These are phyloP conservation scores for Nasonia longicornis DNA, from an alignment of 1,140 invertebrate species.

Conservation along the genomic window DNA sequence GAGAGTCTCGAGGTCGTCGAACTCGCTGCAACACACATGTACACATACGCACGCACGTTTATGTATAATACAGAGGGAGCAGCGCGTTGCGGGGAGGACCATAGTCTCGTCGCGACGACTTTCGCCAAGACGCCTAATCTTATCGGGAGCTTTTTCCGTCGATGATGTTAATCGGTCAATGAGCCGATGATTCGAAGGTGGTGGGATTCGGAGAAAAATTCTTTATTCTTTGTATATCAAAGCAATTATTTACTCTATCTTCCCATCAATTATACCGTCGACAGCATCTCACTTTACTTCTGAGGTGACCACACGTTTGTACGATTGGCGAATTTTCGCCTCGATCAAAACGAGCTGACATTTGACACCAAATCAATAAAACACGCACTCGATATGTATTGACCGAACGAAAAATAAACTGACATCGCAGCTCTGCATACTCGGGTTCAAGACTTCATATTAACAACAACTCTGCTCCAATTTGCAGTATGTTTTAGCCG, in stretches of 20 bases:
- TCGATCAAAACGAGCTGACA: neutral
- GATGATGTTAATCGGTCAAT: slow-evolving; percentile 38
- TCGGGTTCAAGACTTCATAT: neutral
- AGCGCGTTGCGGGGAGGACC: slow-evolving; percentile 24
- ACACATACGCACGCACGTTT: neutral
- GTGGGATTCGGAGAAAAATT: too few relatives aligned
- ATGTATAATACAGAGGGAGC: neutral
- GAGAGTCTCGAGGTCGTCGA: slow-evolving; percentile 50
- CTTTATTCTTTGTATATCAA: too few relatives aligned
- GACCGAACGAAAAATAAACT: neutral
- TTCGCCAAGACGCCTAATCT: slow-evolving; percentile 51
- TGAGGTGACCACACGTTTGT: too few relatives aligned
- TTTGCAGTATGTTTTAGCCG: neutral
- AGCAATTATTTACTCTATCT: too few relatives aligned
- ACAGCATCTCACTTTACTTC: too few relatives aligned
- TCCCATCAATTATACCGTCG: too few relatives aligned
- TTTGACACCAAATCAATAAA: slow-evolving; percentile 12
- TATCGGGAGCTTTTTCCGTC: slow-evolving; percentile 46
- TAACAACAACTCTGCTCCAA: neutral
- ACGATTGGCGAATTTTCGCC: neutral
- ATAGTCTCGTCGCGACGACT: slow-evolving; percentile 26
- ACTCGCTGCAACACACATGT: slow-evolving; percentile 40
- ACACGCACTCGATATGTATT: neutral
- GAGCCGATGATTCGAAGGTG: too few relatives aligned
- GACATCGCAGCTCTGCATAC: neutral